These are phyloP conservation scores for Pollenia angustigena DNA, from an alignment of 2,888 invertebrate species.

Conservation along the genomic window DNA sequence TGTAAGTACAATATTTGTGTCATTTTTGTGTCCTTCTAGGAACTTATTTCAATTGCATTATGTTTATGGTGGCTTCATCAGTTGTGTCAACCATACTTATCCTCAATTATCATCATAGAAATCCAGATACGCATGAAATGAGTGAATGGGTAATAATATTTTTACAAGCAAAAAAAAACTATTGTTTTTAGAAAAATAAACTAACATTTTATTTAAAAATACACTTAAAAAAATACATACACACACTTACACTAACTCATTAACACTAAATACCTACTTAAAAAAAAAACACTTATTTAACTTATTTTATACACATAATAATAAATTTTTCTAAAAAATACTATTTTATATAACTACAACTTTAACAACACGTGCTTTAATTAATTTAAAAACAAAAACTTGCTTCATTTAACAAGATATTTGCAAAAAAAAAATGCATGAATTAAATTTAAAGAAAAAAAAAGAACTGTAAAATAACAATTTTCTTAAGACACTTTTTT, in stretches of 20 bases:
- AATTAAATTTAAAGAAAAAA: conserved; percentile 22
- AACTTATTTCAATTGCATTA: conserved; percentile 99
- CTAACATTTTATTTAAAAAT: conserved; percentile 21
- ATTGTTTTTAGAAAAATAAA: conserved; percentile 66
- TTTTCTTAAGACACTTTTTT: conserved; percentile 45
- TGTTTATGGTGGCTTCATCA: conserved; percentile 99
- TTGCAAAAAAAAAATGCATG: conserved; percentile 38
- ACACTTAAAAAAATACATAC: conserved; percentile 15
- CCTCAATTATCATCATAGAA: conserved; percentile 98
- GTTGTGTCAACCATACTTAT: conserved; percentile 99
- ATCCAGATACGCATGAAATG: conserved; percentile 98
- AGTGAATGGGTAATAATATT: conserved; percentile 94
- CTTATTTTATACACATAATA: conserved; percentile 8
- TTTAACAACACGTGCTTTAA: conserved; percentile 47
- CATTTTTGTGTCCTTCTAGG: conserved; percentile 87
- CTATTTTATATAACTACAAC: conserved; percentile 39
- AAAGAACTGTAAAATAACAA: conserved; percentile 44
- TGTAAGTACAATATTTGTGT: conserved; percentile 83
- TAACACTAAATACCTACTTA: conserved; percentile 7
- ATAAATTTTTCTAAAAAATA: conserved; percentile 14
- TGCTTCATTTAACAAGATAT: conserved; percentile 33
- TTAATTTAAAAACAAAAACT: conserved; percentile 25
- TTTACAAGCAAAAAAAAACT: conserved; percentile 71
- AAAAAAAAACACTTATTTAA: conserved; percentile 1
- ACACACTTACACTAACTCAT: conserved; percentile 9